Evolutionary conservation across 2,797 vertebrate species (phyloP), one percentile per base, ranked within the genome.

Genomic region (Ptychobarbus kaznakovi): DNA sequence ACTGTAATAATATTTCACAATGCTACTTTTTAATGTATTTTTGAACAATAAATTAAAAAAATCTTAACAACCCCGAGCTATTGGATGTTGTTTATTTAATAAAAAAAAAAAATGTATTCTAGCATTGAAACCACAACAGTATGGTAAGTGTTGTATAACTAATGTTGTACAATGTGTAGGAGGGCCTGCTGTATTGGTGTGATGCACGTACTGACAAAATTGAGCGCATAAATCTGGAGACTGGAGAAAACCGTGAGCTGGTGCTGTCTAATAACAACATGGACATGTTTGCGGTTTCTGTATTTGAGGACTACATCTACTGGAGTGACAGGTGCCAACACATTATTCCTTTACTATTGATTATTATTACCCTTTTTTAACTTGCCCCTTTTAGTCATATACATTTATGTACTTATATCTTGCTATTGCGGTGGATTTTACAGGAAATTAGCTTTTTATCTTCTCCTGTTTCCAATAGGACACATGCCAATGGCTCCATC

Each of bases 201-300:
- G 98, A 99, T 0, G 98, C 98, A 15, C 95, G 98, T 79, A 99
- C 96, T 0, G 98, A 99, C 91, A 99, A 98, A 93, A 99, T 99
- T 0, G 98, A 99, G 42, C 95, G 98, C 0, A 97, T 99, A 0
- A 97, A 99, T 93, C 92, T 99, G 90, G 98, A 99, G 92, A 99
- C 97, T 0, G 98, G 98, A 0, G 96, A 97, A 89, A 97, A 97
- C 94, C 90, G 98, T 0, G 97, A 99, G 92, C 94, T 98, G 3
- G 97, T 99, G 28, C 94, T 99, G 83, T 95, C 96, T 85, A 98
- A 93, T 94, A 98, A 99, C 92, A 99, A 99, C 94, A 99, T 99
- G 98, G 98, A 99, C 94, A 99, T 99, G 98, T 99, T 99, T 92
- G 97, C 98, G 0, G 98, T 99, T 42, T 99, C 98, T 0, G 97